These are phyloP conservation scores for Mellilla xanthometata DNA, from an alignment of 2,888 invertebrate species.

Conservation along the genomic window DNA sequence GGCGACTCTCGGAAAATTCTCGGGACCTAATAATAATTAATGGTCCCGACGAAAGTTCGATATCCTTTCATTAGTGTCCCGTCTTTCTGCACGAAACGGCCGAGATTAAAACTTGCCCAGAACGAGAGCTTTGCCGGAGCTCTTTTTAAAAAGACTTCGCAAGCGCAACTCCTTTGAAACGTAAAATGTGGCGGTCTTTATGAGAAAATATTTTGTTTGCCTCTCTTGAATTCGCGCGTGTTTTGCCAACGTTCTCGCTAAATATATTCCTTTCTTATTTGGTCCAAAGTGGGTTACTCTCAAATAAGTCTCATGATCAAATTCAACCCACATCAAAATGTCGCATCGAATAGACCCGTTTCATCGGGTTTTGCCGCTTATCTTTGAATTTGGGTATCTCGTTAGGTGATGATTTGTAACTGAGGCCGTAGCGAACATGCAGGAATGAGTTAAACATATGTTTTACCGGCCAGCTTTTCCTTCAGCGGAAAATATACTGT, in stretches of 20 bases:
- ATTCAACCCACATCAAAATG: conserved; percentile 20
- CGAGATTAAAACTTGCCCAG: conserved; percentile 78
- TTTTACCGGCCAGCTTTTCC: too few relatives aligned
- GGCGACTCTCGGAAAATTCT: conserved; percentile 63
- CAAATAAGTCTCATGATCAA: conserved; percentile 14
- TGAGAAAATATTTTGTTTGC: conserved; percentile 47
- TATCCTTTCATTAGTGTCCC: conserved; percentile 80
- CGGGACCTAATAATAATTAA: conserved; percentile 78
- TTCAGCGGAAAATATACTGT: too few relatives aligned
- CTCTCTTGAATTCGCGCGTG: conserved; percentile 20
- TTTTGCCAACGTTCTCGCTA: background rate
- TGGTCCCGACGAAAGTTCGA: conserved; percentile 75
- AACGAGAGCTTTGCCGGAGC: conserved; percentile 52
- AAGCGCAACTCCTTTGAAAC: conserved; percentile 56
- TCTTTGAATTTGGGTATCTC: conserved; percentile 17
- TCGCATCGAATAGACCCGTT: conserved; percentile 19
- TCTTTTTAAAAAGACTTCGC: conserved; percentile 56
- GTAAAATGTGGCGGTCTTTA: conserved; percentile 50
- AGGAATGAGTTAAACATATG: too few relatives aligned
- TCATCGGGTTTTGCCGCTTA: conserved; percentile 11
- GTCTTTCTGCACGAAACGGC: conserved; percentile 54
- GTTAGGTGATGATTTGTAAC: conserved; percentile 11
- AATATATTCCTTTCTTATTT: background rate
- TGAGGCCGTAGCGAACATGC: background rate
- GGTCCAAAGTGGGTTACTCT: conserved; percentile 1